phyloP scores from a whole-genome alignment of 2,888 invertebrate genomes.

The Tetramorium bicarinatum region DNA sequence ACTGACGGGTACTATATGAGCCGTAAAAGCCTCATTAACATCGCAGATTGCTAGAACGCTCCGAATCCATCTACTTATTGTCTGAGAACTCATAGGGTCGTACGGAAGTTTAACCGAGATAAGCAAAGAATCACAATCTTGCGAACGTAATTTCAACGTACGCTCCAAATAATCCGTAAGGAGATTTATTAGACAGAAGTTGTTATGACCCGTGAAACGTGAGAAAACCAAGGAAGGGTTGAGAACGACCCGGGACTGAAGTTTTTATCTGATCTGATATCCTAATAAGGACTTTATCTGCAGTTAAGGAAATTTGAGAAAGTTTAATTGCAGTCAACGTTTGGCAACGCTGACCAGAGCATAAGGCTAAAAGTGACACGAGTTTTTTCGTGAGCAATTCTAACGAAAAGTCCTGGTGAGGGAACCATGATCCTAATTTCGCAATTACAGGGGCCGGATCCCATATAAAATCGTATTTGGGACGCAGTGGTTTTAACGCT shows the following conservation, averaged over 20 bases:
- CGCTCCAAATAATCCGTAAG: background rate
- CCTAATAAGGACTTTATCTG: background rate
- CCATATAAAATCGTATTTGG: constrained; percentile 72
- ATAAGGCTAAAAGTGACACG: constrained; percentile 62
- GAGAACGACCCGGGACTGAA: constrained; percentile 37
- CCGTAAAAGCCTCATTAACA: background rate
- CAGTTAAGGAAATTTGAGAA: constrained; percentile 44
- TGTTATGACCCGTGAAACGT: constrained; percentile 19
- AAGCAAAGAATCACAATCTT: background rate
- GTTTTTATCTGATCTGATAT: constrained; percentile 55
- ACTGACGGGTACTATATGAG: background rate
- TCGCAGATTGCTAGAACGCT: background rate
- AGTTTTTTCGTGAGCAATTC: constrained; percentile 47
- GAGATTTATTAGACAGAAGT: background rate
- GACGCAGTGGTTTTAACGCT: constrained; percentile 62
- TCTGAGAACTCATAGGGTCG: too few relatives aligned
- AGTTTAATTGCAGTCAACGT: constrained; percentile 60
- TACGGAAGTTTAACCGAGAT: background rate
- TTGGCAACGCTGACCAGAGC: constrained; percentile 66
- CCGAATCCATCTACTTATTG: background rate
- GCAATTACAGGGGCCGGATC: constrained; percentile 70
- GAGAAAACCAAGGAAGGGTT: constrained; percentile 57
- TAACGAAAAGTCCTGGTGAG: background rate
- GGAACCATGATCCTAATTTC: constrained; percentile 51
- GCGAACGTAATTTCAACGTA: background rate